phyloP scores from a whole-genome alignment of 2,797 vertebrate genomes.

The Urocyon cinereoargenteus region DNA sequence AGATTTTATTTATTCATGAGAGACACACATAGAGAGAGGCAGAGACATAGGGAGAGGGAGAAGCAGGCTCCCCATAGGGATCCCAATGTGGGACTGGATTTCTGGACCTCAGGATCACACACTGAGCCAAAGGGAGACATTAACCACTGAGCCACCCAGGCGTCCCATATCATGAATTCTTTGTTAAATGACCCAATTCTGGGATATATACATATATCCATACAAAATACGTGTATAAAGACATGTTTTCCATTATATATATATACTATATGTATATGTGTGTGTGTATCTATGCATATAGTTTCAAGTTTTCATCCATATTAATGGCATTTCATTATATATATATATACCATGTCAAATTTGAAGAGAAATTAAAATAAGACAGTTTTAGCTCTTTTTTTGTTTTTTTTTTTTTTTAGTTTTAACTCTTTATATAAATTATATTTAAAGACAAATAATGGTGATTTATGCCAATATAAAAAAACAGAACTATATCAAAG shows the following conservation, averaged over 20 bases:
- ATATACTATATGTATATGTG: not conserved
- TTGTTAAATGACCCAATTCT: not conserved
- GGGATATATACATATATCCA: not conserved
- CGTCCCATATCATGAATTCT: not conserved
- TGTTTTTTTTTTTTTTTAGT: not conserved
- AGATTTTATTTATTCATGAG: too few species aligned
- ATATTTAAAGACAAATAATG: not conserved
- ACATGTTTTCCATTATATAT: not conserved
- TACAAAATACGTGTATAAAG: not conserved
- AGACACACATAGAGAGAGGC: too few species aligned
- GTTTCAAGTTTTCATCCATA: not conserved
- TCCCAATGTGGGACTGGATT: too few species aligned
- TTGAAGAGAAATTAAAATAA: constrained; percentile 23
- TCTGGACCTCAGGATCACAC: too few species aligned
- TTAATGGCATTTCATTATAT: not conserved
- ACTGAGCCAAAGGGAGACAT: too few species aligned
- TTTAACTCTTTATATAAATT: not conserved
- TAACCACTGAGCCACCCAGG: too few species aligned
- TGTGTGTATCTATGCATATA: not conserved
- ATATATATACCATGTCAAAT: not conserved
- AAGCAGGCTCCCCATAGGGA: too few species aligned
- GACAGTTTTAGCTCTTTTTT: not conserved
- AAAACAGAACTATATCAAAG: not conserved
- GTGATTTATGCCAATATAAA: not conserved
- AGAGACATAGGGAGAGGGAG: too few species aligned